Evolutionary conservation across 2,797 vertebrate species (phyloP).

Genomic region (Rhynchonycteris naso): DNA sequence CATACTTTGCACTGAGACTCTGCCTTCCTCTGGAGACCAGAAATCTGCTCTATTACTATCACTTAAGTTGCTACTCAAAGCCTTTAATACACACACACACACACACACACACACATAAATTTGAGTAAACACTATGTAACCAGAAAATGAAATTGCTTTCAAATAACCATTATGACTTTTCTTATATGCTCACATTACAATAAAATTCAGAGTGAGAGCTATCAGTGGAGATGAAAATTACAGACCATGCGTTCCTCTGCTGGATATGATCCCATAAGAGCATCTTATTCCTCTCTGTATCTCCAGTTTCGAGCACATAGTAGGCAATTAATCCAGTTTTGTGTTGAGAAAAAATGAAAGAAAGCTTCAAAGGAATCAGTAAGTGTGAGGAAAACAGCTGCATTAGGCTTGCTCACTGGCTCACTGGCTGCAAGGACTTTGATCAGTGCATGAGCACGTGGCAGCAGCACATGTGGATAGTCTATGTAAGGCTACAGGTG

Average conservation of each 20-base stretch:
- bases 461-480: too few species aligned
- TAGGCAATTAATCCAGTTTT: slow-evolving; percentile 62
- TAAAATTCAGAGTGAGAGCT: slow-evolving; percentile 68
- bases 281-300: neutral
- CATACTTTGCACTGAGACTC: slow-evolving; percentile 43
- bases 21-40: slow-evolving; percentile 55
- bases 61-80: slow-evolving; percentile 56
- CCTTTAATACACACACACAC: neutral
- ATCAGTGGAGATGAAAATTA: slow-evolving; percentile 70
- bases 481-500: too few species aligned
- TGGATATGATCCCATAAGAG: slow-evolving; percentile 45
- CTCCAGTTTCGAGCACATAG: slow-evolving; percentile 58
- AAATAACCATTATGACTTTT: slow-evolving; percentile 77
- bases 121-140: slow-evolving; percentile 70
- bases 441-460: too few species aligned
- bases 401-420: too few species aligned
- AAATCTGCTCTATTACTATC: slow-evolving; percentile 72
- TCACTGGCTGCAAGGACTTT: too few species aligned
- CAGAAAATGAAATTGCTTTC: slow-evolving; percentile 77
- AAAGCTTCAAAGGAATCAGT: neutral
- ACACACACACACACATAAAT: slow-evolving; percentile 15
- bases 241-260: slow-evolving; percentile 15
- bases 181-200: slow-evolving; percentile 71
- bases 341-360: slow-evolving; percentile 14
- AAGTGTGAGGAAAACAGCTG: neutral